These are phyloP conservation scores for Chironex yamaguchii DNA, from an alignment of 30 jellyfish, hydroid and myxozoan genomes.

Conservation along the genomic window DNA sequence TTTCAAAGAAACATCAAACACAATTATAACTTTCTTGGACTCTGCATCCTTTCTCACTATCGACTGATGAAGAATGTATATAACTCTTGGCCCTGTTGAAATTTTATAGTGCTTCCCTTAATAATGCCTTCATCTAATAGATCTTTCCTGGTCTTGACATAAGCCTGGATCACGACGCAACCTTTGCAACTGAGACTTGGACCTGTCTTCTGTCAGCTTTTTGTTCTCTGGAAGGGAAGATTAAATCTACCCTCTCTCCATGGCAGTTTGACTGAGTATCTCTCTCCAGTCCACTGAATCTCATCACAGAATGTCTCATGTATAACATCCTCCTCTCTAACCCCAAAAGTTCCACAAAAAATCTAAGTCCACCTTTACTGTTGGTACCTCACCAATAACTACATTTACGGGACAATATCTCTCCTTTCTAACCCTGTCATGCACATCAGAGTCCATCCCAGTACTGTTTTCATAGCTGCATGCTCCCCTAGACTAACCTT, in stretches of 20 bases:
- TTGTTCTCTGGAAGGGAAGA: conserved; percentile 26
- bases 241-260: conserved; percentile 15
- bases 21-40: conserved; percentile 49
- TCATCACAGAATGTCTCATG: conserved; percentile 8
- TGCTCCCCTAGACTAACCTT: conserved; percentile 20
- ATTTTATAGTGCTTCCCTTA: conserved; percentile 10
- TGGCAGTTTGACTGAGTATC: conserved; percentile 51
- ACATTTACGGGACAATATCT: not conserved
- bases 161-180: conserved; percentile 14
- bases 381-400: no score
- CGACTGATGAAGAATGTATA: conserved; percentile 64
- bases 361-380: not conserved
- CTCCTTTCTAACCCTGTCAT: not conserved
- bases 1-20: conserved; percentile 27
- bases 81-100: conserved; percentile 6
- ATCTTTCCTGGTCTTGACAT: conserved; percentile 50
- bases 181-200: conserved; percentile 15
- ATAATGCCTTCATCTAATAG: conserved; percentile 9
- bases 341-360: conserved; percentile 35
- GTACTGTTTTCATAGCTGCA: conserved; percentile 25
- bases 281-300: conserved; percentile 17
- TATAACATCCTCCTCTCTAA: conserved; percentile 14
- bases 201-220: conserved; percentile 5
- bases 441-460: conserved; percentile 59
- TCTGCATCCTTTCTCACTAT: conserved; percentile 33